Evolutionary conservation across 2,797 vertebrate species (phyloP).

Genomic region (Oryzias dopingdopingensis): DNA sequence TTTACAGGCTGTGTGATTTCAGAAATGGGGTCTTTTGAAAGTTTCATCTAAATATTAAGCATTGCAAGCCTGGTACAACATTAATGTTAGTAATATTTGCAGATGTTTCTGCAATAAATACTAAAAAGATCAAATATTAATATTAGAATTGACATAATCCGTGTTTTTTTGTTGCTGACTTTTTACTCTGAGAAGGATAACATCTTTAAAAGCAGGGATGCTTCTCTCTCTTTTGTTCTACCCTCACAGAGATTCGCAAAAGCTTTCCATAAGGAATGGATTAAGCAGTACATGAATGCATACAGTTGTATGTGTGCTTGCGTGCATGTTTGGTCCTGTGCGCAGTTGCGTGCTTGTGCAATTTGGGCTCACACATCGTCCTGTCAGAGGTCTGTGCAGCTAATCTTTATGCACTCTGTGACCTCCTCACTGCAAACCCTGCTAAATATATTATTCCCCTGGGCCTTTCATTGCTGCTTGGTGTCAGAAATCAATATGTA

Average conservation of each 20-base stretch:
- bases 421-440: slow-evolving; percentile 97
- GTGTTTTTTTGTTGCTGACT: slow-evolving; percentile 12
- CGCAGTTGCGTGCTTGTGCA: slow-evolving; percentile 39
- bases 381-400: slow-evolving; percentile 91
- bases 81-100: too few relatives aligned
- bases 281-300: slow-evolving; percentile 7
- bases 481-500: slow-evolving; percentile 99
- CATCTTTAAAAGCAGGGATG: slow-evolving; percentile 21
- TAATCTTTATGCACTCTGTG: slow-evolving; percentile 99
- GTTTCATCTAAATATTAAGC: too few relatives aligned
- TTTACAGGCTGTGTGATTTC: too few relatives aligned
- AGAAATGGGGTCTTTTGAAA: too few relatives aligned
- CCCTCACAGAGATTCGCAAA: slow-evolving; percentile 13
- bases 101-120: too few relatives aligned
- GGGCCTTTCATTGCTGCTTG: slow-evolving; percentile 99
- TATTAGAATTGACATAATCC: slow-evolving; percentile 13
- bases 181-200: slow-evolving; percentile 18
- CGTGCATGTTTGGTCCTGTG: slow-evolving; percentile 25
- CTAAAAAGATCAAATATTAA: too few relatives aligned
- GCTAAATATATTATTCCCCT: slow-evolving; percentile 99
- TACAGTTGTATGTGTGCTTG: not conserved
- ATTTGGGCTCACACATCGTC: slow-evolving; percentile 64
- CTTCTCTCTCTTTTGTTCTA: slow-evolving; percentile 8
- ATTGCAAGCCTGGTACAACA: too few relatives aligned
- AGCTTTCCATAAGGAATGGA: slow-evolving; percentile 16